Evolutionary conservation across 2,888 invertebrate genomes (phyloP).

Genomic region (Rotaria sp.): DNA sequence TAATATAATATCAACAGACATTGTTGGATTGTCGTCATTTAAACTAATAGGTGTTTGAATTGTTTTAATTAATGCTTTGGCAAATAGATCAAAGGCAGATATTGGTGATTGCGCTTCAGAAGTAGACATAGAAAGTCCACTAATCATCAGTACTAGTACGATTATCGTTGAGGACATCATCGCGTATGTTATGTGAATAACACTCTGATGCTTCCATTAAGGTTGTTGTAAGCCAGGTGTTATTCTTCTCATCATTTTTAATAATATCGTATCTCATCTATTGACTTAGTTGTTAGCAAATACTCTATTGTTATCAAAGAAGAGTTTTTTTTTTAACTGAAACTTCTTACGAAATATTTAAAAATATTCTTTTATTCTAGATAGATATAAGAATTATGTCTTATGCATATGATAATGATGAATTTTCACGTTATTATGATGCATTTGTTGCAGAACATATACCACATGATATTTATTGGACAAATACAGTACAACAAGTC

Average conservation of each 20-base stretch:
- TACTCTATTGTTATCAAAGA: background rate
- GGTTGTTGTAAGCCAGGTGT: background rate
- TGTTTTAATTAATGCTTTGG: background rate
- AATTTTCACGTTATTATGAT: conserved; percentile 22
- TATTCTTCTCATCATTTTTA: background rate
- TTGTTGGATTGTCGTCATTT: background rate
- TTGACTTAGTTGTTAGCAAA: background rate
- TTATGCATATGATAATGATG: background rate
- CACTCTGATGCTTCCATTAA: background rate
- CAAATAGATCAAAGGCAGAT: background rate
- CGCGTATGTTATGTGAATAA: background rate
- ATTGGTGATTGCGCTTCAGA: background rate
- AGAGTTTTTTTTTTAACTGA: background rate
- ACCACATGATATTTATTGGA: background rate
- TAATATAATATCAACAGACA: background rate
- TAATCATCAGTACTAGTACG: background rate
- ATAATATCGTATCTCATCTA: background rate
- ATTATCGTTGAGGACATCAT: background rate
- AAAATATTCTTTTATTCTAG: background rate
- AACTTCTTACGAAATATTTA: background rate
- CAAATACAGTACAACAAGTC: background rate
- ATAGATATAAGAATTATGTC: background rate
- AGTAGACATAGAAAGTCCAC: background rate
- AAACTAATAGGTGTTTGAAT: background rate
- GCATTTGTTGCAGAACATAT: background rate